Evolutionary conservation across 2,113 vertebrate species (phyloP).

Genomic region (Colius striatus): DNA sequence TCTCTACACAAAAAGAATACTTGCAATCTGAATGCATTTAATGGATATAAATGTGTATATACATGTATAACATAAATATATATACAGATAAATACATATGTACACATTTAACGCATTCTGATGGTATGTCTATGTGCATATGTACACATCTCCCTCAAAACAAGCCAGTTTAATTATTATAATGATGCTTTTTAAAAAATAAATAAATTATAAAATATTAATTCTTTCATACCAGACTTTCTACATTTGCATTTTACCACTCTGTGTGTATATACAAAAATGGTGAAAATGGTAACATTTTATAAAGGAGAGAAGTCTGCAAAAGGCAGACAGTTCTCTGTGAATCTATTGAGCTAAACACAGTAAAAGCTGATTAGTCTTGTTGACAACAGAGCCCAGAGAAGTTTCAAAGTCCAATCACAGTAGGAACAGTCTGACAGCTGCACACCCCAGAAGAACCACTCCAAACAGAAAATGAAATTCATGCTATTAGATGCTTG

Average conservation of each 20-base stretch:
- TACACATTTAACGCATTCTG: background rate
- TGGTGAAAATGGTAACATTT: background rate
- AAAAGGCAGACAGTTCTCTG: background rate
- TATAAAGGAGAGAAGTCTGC: background rate
- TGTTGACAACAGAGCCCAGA: background rate
- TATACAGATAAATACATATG: background rate
- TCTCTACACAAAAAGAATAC: background rate
- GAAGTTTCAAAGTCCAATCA: conserved; percentile 48
- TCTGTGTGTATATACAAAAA: background rate
- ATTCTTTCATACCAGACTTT: background rate
- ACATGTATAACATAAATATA: background rate
- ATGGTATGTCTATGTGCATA: background rate
- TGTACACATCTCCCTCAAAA: background rate
- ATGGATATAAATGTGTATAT: background rate
- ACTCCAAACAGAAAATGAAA: background rate
- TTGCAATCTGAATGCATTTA: background rate
- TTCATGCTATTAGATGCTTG: background rate
- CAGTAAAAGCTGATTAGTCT: background rate
- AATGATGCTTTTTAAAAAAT: background rate
- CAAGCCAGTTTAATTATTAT: background rate
- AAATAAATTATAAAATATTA: background rate
- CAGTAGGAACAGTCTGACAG: background rate
- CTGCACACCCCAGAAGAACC: background rate
- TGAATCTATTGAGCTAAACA: background rate
- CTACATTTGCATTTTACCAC: background rate